Evolutionary conservation across 2,888 invertebrate genomes (phyloP).

Genomic region (Campoletis raptor): DNA sequence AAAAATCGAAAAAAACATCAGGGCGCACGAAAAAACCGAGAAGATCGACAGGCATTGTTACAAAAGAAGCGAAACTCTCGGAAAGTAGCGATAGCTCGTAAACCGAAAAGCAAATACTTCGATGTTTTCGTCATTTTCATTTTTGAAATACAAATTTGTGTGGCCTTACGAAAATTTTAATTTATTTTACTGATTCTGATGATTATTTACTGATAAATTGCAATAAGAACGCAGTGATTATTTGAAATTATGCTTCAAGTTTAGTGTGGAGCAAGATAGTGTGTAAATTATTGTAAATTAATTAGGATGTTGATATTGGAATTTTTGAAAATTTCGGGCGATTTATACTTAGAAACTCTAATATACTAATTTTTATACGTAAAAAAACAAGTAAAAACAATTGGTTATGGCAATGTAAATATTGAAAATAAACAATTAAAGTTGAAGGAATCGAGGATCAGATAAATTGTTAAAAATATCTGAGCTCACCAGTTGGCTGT

Average conservation of each 20-base stretch:
- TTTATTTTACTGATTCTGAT: neutral
- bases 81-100: constrained; percentile 88
- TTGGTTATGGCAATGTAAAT: neutral
- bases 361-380: neutral
- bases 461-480: neutral
- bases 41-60: constrained; percentile 85
- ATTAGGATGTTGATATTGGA: neutral
- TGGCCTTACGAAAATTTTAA: neutral
- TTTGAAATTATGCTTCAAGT: neutral
- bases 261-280: neutral
- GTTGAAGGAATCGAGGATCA: neutral
- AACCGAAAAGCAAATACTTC: constrained; percentile 60
- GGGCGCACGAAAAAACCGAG: constrained; percentile 86
- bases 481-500: neutral
- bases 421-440: neutral
- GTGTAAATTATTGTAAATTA: neutral
- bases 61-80: constrained; percentile 89
- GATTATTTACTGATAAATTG: neutral
- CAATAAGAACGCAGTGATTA: neutral
- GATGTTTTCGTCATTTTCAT: neutral
- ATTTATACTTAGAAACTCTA: neutral
- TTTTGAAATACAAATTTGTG: neutral
- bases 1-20: constrained; percentile 88
- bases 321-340: neutral
- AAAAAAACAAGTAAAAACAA: neutral